A percentile compares a stretch with the other conserved stretches of the same genome.
These are phyloP conservation scores for Baronia brevicornis DNA, from an alignment of 2,888 invertebrate species.

Conservation along the genomic window DNA sequence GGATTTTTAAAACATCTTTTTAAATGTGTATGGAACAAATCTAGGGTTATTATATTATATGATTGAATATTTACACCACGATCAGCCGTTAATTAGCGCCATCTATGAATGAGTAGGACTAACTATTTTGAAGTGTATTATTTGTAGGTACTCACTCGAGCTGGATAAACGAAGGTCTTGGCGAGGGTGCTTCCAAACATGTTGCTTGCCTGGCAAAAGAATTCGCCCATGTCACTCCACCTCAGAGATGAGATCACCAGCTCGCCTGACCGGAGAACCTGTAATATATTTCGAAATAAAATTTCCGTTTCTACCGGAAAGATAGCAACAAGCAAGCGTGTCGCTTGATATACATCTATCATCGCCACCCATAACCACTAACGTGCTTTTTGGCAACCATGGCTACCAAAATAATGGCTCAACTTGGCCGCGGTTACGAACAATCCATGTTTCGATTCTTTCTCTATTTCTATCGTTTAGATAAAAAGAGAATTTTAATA, in stretches of 20 bases:
- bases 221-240: constrained; percentile 91
- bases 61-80: not conserved
- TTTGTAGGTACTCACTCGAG: constrained; percentile 52
- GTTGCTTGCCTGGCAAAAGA: constrained; percentile 83
- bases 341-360: no score
- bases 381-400: no score
- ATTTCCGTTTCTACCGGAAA: not conserved
- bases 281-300: constrained; percentile 9
- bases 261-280: constrained; percentile 83
- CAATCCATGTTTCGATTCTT: no score
- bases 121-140: not conserved
- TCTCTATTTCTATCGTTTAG: no score
- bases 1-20: no score
- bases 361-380: no score
- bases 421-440: no score
- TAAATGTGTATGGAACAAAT: no score
- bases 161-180: constrained; percentile 85
- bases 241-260: constrained; percentile 82
- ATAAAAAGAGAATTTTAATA: no score
- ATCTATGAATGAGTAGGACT: not conserved
- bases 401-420: no score
- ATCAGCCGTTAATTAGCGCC: no score
- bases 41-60: no score
- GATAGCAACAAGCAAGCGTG: not conserved
- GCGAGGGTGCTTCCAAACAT: constrained; percentile 74